Evolutionary conservation across 2,797 vertebrate genomes (phyloP), one percentile per base, ranked within the genome.

Genomic region (Neopelma chrysocephalum): DNA sequence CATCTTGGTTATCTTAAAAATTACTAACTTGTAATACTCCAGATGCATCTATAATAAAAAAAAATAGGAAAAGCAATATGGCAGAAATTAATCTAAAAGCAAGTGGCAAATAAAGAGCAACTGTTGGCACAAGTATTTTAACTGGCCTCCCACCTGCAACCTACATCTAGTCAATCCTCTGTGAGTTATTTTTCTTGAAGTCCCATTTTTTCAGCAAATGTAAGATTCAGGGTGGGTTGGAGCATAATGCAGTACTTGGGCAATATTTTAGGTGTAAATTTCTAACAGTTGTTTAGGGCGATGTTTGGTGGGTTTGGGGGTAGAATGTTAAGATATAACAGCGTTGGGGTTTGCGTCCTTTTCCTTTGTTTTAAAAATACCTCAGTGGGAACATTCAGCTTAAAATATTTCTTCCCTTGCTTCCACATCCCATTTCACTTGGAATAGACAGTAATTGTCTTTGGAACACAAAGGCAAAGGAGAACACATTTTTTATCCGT

Each of bases 1-100:
- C 40, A 91, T 88, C 72, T 86, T 83, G 3, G 4, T 84, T 95
- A 84, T 69, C 80, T 88, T 76, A 84, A 83, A 94, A 95, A 84
- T 60, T 17, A 71, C 23, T 58, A 69, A 88, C 42, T 61, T 83
- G 69, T 53, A 75, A 17, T 61, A 54, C 57, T 91, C 22, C 27
- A 79, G 72, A 47, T 89, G 38, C 34, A 84, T 79, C 76, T 72
- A 11, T 53, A 79, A 78, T 90, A 93, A 88, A 93, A 95, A 81
- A 6, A 82, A 93, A 87, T 43, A 34, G 40, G 36, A 91, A 92
- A 90, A 91, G 18, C 66, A 88, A 1, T 71, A 83, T 60, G 60
- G 34, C 51, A 91, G 58, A 82, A 93, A 66, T 58, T 66, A 94
- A 87, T 77, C 15, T 42, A 75, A 91, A 87, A 84, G 38, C 43